Evolutionary conservation across 2,888 invertebrate genomes (phyloP), one percentile per base, ranked within the genome.

Genomic region (Pristionchus japonicus): DNA sequence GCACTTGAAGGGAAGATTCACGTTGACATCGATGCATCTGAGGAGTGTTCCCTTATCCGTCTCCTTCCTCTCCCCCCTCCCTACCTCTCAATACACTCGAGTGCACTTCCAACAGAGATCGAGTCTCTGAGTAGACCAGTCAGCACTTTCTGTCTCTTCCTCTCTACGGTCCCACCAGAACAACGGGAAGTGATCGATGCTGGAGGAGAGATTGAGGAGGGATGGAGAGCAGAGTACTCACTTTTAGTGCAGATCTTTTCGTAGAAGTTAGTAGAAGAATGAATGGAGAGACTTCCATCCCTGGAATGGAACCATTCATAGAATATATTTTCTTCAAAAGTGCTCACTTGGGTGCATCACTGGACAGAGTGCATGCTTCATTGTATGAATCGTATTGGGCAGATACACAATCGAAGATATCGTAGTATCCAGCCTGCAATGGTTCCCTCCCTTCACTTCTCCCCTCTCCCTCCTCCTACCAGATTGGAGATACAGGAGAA

Each of bases 371-470:
- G 31, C 87, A 87, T n/a, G 87, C 47, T 61, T 87, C 87, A 23
- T 49, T 49, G 52, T 34, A 87, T 3, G 87, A 49, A 40, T 87
- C 87, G 31, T 77, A 87, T 64, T 87, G 87, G 13, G 77, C 87
- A 37, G 87, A 77, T 17, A 87, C 34, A 87, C 87, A 87, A n/a
- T 74, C 37, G 77, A 87, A 87, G 11, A 43, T 20, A 34, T 87
- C 87, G n/a, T 52, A 57, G 57, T 87, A 77, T 9, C 77, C 87
- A 20, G 87, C 87, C 87, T 87, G 49, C n/a, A 52, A 86, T 31
- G 6, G 13, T 1, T 23, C n/a, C 15, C 34, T 34, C 40, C 34
- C 27, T 64, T 31, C 43, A 61, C 31, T 61, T 27, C 17, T 4
- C 20, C 20, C n/a, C 47, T 80, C 13, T 43, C 17, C 17, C 34